Percentiles rank a stretch among this genome's conserved stretches.
Evolutionary conservation across 2,797 vertebrate species (phyloP).

Genomic region (Tamandua tetradactyla): DNA sequence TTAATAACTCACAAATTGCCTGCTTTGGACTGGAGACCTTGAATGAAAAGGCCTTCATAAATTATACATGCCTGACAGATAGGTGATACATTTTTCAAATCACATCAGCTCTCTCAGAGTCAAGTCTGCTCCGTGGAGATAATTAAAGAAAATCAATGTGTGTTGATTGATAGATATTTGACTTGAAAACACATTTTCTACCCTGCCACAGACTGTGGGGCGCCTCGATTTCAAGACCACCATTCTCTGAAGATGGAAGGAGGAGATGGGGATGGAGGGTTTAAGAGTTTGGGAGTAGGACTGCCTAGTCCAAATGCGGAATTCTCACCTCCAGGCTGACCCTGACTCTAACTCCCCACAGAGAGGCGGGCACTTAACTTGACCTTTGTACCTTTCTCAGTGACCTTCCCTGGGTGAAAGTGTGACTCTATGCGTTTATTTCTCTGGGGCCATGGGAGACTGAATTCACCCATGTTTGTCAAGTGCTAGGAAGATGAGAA

Average conservation of each 20-base stretch:
- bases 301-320: accelerated
- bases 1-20: constrained; percentile 57
- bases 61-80: constrained; percentile 59
- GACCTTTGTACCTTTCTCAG: neutral
- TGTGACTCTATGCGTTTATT: neutral
- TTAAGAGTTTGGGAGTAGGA: neutral
- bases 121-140: constrained; percentile 60
- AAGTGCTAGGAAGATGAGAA: constrained; percentile 52
- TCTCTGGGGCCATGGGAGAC: neutral
- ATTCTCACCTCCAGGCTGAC: neutral
- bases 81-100: constrained; percentile 68
- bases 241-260: neutral
- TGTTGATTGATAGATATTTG: constrained; percentile 67
- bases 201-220: neutral
- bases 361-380: neutral
- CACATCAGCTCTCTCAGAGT: constrained; percentile 60
- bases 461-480: constrained; percentile 7
- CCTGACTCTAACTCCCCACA: neutral
- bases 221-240: neutral
- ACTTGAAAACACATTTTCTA: neutral
- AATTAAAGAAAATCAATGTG: constrained; percentile 69
- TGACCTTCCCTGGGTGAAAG: neutral
- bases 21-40: constrained; percentile 18
- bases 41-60: constrained; percentile 44
- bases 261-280: neutral